A percentile compares a stretch with the other conserved stretches of the same genome.
Evolutionary conservation across 2,797 vertebrate species (phyloP).

Genomic region (Meda fulgida): DNA sequence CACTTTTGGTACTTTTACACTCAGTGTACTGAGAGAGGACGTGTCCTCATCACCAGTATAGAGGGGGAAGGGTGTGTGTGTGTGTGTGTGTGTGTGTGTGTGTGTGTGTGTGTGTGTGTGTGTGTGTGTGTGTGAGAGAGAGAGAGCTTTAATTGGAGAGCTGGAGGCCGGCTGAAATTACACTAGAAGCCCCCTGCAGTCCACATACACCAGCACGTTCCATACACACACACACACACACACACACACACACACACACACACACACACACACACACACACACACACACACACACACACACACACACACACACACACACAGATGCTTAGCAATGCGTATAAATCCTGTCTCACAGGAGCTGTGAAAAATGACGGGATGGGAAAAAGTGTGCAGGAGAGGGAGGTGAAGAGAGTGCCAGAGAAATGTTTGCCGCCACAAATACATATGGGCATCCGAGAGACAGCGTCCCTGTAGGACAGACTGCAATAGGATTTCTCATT

Average conservation of each 20-base stretch:
- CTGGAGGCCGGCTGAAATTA: constrained; percentile 39
- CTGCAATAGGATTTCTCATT: constrained; percentile 11
- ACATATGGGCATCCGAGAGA: constrained; percentile 11
- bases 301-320: constrained; percentile 34
- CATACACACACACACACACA: constrained; percentile 7
- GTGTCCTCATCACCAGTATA: background rate
- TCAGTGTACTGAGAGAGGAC: constrained; percentile 45
- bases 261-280: too few relatives aligned
- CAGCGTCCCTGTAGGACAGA: constrained; percentile 9
- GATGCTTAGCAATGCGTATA: constrained; percentile 48
- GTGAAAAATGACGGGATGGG: constrained; percentile 55
- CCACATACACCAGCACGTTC: constrained; percentile 18
- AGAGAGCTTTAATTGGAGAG: constrained; percentile 45
- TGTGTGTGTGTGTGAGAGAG: background rate
- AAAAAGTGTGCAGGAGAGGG: constrained; percentile 29
- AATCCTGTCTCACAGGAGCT: constrained; percentile 52
- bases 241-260: too few relatives aligned
- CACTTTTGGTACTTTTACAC: background rate
- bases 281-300: background rate
- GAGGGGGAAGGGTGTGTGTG: background rate
- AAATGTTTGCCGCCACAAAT: constrained; percentile 34
- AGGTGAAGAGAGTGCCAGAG: constrained; percentile 22
- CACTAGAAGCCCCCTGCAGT: constrained; percentile 39
- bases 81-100: background rate
- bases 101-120: background rate